Conservation (phyloP, 2,888 invertebrate genomes). For the Latheticus oryzae region DNA sequence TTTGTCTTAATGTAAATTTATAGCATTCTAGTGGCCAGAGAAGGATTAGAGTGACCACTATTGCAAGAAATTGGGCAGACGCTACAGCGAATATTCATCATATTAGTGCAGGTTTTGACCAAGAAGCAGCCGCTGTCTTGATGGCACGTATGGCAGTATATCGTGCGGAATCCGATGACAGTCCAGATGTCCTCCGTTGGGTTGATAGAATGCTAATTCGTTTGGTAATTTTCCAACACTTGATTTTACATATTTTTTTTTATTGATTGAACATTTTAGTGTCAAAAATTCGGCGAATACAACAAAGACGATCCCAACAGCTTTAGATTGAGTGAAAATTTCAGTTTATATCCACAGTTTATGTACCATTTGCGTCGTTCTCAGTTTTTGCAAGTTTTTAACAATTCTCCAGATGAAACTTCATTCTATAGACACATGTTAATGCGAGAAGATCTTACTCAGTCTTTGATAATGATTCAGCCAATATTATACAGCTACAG, state of each 20-base stretch:
- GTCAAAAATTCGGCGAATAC: constrained; percentile 99
- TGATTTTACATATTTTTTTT: constrained; percentile 18
- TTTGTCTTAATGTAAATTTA: no score
- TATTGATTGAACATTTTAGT: constrained; percentile 69
- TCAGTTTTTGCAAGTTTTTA: constrained; percentile 99
- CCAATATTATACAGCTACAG: constrained; percentile 99
- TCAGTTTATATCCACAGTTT: constrained; percentile 98
- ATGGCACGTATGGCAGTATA: constrained; percentile 98
- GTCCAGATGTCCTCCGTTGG: constrained; percentile 98
- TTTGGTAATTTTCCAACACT: constrained; percentile 72
- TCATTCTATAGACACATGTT: constrained; percentile 99
- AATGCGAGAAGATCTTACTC: constrained; percentile 96
- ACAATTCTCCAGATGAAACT: constrained; percentile 99
- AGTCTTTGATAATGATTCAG: constrained; percentile 99
- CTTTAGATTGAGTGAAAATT: constrained; percentile 95
- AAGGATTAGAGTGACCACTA: constrained; percentile 94
- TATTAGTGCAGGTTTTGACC: constrained; percentile 95
- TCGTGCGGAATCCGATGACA: constrained; percentile 94
- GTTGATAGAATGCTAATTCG: constrained; percentile 97
- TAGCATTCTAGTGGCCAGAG: constrained; percentile 93
- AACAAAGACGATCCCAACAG: constrained; percentile 97
- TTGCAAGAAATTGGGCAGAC: constrained; percentile 99
- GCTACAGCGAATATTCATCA: constrained; percentile 89
- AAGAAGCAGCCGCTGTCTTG: constrained; percentile 97
- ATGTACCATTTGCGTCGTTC: constrained; percentile 99